Evolutionary conservation across 2,113 vertebrate species (phyloP), one percentile per base, ranked within the genome.

Genomic region (Aphyosemion australe): DNA sequence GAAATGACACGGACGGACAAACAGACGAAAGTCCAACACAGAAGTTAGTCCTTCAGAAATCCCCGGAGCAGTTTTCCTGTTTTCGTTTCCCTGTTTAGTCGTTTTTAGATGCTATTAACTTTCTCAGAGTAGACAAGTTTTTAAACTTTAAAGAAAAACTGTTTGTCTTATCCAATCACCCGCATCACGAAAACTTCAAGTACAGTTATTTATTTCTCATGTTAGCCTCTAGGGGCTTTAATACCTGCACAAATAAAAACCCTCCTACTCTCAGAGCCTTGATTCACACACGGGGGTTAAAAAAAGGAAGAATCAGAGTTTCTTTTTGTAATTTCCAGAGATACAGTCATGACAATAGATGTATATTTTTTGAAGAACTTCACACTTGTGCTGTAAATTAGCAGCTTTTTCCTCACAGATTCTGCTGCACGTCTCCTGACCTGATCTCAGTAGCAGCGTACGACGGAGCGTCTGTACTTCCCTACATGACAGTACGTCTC

Each of bases 341-440:
- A 54, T 3, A 0, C 18, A 68, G 62, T 62, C 20, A 1, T 19
- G 34, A 56, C 51, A 58, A 47, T 16, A 43, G 49, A 79, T 45
- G 15, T 51, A 7, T 46, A 7, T 46, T 76, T 65, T 79, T 67
- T 65, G 8, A 39, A 69, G 26, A 57, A 18, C 66, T 50, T 60
- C 31, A 43, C 55, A 11, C 42, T 48, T 58, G 26, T 55, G 56
- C 64, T 80, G 54, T 76, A 52, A 67, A 42, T 74, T n/a, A 43
- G 42, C 69, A 72, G 48, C 66, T 78, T 67, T 84, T 56, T 78
- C 46, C 76, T 85, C 86, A 69, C 74, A 84, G 32, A 58, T 69
- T 75, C 67, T 70, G 69, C 65, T 51, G 69, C 51, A 19, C 69
- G 59, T 72, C 34, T 49, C 68, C 61, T 45, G 46, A 60, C 62